phyloP scores from a whole-genome alignment of 2,888 invertebrate genomes.

The Dimorphilus gyrociliatus region DNA sequence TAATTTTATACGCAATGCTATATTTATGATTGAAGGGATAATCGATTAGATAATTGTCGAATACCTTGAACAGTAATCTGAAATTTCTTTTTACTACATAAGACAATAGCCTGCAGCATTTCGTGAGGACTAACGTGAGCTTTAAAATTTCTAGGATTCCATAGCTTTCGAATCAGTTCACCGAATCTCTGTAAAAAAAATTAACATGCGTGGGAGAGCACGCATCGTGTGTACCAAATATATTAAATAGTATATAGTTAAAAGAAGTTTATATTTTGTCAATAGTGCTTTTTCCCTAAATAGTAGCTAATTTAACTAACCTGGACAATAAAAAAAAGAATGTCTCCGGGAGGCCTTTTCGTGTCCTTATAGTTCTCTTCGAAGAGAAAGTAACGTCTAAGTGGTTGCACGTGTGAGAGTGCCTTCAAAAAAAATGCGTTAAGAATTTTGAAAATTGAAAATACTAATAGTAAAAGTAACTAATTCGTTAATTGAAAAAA shows the following conservation, averaged over 20 bases:
- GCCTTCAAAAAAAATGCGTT: no score
- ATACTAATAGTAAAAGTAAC: slow-evolving; percentile 2
- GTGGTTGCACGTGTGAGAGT: slow-evolving; percentile 77
- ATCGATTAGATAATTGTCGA: background rate
- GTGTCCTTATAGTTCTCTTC: slow-evolving; percentile 71
- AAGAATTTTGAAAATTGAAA: no score
- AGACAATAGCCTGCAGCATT: slow-evolving; percentile 93
- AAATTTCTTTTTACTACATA: slow-evolving; percentile 89
- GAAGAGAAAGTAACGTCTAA: slow-evolving; percentile 81
- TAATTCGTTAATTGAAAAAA: no score
- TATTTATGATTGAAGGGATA: slow-evolving; percentile 2
- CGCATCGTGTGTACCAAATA: no score
- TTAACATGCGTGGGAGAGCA: slow-evolving; percentile 4
- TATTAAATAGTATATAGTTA: no score
- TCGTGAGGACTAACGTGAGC: slow-evolving; percentile 99
- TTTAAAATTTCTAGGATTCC: slow-evolving; percentile 98
- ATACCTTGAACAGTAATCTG: slow-evolving; percentile 92
- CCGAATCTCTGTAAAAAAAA: slow-evolving; percentile 52
- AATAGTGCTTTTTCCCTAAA: slow-evolving; percentile 4
- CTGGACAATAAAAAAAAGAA: slow-evolving; percentile 70
- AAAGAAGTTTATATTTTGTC: slow-evolving; percentile 1
- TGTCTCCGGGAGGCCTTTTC: slow-evolving; percentile 86
- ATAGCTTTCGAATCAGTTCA: slow-evolving; percentile 84
- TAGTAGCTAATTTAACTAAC: background rate
- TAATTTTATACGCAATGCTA: background rate